These are phyloP conservation scores for Anastrepha obliqua DNA, from an alignment of 1,140 invertebrate species.

Conservation along the genomic window DNA sequence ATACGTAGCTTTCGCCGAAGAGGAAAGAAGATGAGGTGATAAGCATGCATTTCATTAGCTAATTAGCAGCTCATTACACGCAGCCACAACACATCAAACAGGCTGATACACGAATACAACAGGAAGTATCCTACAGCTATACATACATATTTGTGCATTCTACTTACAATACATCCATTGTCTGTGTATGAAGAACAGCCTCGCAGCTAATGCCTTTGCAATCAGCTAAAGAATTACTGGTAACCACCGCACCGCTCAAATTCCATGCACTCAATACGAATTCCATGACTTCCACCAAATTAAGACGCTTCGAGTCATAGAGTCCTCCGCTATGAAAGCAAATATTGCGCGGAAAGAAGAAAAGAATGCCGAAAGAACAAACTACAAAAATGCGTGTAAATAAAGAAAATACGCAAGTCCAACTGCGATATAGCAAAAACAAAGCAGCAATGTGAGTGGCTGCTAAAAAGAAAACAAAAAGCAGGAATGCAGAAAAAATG, in stretches of 20 bases:
- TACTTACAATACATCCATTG: background rate
- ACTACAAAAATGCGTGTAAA: background rate
- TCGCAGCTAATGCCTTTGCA: background rate
- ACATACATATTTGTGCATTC: background rate
- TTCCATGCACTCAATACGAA: no score
- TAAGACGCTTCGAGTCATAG: no score
- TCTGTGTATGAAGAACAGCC: background rate
- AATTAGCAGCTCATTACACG: conserved; percentile 35
- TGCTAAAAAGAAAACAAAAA: background rate
- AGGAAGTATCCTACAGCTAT: background rate
- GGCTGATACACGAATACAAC: background rate
- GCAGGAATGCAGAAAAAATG: background rate
- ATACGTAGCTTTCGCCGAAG: background rate
- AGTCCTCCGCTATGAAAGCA: background rate
- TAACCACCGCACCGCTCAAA: background rate
- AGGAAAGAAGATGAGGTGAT: background rate
- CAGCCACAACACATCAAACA: background rate
- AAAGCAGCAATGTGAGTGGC: background rate
- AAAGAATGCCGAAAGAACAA: background rate
- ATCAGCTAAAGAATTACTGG: background rate
- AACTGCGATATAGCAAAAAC: background rate
- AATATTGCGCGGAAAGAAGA: background rate
- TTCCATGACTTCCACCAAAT: no score
- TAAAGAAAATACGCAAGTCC: background rate
- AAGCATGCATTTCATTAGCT: conserved; percentile 46